Evolutionary conservation across 2,888 invertebrate species (phyloP).

Genomic region (Dasypolia templi): DNA sequence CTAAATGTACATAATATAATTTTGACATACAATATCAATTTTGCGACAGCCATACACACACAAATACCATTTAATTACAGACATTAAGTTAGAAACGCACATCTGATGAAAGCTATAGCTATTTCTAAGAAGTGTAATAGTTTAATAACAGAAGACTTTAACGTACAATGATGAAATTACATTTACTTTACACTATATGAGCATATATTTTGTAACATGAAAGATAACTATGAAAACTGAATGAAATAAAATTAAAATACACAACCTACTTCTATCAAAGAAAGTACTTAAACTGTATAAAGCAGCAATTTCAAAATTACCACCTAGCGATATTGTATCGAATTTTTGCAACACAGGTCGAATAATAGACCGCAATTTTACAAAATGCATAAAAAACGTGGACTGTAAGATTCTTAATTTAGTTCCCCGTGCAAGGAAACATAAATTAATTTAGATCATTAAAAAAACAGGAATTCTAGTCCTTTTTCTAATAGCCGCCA

Average conservation of each 20-base stretch:
- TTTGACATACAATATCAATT: slow-evolving; percentile 75
- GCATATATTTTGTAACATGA: slow-evolving; percentile 43
- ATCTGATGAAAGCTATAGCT: slow-evolving; percentile 55
- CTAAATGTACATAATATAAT: slow-evolving; percentile 82
- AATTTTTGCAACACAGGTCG: slow-evolving; percentile 15
- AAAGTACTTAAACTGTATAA: slow-evolving; percentile 34
- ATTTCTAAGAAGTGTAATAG: slow-evolving; percentile 45
- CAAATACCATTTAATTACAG: slow-evolving; percentile 55
- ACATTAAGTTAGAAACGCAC: slow-evolving; percentile 65
- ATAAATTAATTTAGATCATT: slow-evolving; percentile 38
- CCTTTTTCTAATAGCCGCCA: slow-evolving; percentile 45
- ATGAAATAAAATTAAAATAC: slow-evolving; percentile 37
- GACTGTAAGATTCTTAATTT: slow-evolving; percentile 53
- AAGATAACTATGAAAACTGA: slow-evolving; percentile 43
- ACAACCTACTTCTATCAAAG: slow-evolving; percentile 34
- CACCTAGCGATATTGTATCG: slow-evolving; percentile 20
- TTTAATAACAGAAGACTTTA: slow-evolving; percentile 38
- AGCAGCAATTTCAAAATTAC: slow-evolving; percentile 33
- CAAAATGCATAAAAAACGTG: slow-evolving; percentile 22
- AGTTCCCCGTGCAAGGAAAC: slow-evolving; percentile 24
- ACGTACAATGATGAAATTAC: slow-evolving; percentile 44
- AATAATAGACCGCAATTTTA: slow-evolving; percentile 32
- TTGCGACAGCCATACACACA: slow-evolving; percentile 61
- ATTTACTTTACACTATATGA: slow-evolving; percentile 54
- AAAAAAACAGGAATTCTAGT: slow-evolving; percentile 50